Conservation (phyloP, 2,113 vertebrate species). For the Hiodon alosoides region DNA sequence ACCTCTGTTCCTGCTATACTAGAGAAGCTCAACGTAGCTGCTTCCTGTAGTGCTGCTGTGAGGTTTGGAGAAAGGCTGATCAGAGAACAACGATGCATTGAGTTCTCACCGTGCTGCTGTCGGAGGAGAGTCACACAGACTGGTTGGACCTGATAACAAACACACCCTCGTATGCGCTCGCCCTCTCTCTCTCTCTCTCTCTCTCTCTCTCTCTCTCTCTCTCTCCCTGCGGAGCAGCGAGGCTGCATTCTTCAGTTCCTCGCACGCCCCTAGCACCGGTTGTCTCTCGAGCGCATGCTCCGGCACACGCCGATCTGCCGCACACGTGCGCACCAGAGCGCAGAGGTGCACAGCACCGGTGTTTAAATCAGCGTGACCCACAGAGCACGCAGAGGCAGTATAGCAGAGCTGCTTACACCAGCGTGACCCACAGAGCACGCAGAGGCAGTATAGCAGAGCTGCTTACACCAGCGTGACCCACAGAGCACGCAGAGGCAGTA, state of each 20-base stretch:
- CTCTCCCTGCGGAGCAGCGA: slow-evolving; percentile 22
- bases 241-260: slow-evolving; percentile 3
- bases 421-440: too few species aligned
- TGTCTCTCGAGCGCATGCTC: not conserved
- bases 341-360: too few species aligned
- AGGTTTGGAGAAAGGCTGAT: not conserved
- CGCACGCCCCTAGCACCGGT: slow-evolving; percentile 2
- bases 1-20: not conserved
- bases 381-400: too few species aligned
- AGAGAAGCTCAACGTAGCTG: not conserved
- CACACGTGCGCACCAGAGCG: too few species aligned
- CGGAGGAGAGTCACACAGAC: slow-evolving; percentile 32
- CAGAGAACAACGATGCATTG: not conserved
- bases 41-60: not conserved
- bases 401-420: too few species aligned
- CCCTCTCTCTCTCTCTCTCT: slow-evolving; percentile 30
- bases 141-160: slow-evolving; percentile 34
- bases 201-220: slow-evolving; percentile 27
- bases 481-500: too few species aligned
- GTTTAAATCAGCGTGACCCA: too few species aligned
- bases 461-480: too few species aligned
- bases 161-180: slow-evolving; percentile 1
- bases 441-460: too few species aligned
- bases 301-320: not conserved
- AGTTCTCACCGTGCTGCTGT: slow-evolving; percentile 52